These are phyloP conservation scores for Oryzias woworae DNA, from an alignment of 2,113 vertebrate genomes.

Conservation along the genomic window DNA sequence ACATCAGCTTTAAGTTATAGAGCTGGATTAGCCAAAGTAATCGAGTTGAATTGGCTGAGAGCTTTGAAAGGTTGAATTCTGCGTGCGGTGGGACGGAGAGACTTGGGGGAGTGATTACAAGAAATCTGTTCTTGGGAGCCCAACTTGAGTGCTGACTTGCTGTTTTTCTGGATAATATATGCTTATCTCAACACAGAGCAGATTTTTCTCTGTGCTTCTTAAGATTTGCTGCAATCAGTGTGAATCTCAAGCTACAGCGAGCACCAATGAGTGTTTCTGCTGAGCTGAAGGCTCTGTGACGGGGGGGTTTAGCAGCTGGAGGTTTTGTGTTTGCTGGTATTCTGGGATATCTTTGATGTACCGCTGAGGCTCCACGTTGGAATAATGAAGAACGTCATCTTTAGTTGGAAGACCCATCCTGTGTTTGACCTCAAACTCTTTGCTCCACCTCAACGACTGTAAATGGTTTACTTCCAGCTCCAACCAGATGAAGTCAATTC, in stretches of 20 bases:
- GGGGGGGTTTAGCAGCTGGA: too few relatives aligned
- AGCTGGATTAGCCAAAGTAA: slow-evolving; percentile 14
- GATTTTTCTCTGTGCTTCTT: not conserved
- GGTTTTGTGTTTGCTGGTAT: too few relatives aligned
- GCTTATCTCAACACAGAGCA: not conserved
- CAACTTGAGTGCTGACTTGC: not conserved
- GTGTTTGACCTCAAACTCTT: too few relatives aligned
- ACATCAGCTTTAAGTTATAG: not conserved
- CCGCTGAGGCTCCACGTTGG: too few relatives aligned
- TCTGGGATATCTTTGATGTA: too few relatives aligned
- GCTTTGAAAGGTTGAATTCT: not conserved
- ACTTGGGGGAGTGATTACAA: not conserved
- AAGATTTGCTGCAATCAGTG: not conserved
- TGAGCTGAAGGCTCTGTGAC: not conserved
- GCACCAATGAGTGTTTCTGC: not conserved
- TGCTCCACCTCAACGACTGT: too few relatives aligned
- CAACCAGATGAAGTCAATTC: too few relatives aligned
- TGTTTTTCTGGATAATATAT: slow-evolving; percentile 1
- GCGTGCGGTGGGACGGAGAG: not conserved
- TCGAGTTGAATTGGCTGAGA: not conserved
- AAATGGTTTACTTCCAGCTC: too few relatives aligned
- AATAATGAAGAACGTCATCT: too few relatives aligned
- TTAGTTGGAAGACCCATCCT: too few relatives aligned
- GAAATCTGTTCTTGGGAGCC: not conserved
- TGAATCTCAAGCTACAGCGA: not conserved